Evolutionary conservation across 2,113 vertebrate species (phyloP).

Genomic region (Lepidothrix coronata): DNA sequence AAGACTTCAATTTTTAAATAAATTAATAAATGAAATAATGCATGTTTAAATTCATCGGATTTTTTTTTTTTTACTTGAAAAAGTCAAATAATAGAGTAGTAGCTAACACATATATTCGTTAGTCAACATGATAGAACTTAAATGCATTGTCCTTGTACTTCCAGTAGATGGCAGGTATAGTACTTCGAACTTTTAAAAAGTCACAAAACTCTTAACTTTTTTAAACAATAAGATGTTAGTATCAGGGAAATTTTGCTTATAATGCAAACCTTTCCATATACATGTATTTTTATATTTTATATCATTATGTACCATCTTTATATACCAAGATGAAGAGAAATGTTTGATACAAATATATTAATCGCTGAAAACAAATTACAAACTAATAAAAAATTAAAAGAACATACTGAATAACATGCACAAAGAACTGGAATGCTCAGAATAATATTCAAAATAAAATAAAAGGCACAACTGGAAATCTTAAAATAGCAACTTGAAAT

Average conservation of each 20-base stretch:
- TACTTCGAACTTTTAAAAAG: slow-evolving; percentile 60
- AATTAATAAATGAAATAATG: neutral
- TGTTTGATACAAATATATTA: neutral
- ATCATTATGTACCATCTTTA: neutral
- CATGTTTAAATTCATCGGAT: neutral
- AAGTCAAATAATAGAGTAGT: neutral
- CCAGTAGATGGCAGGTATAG: slow-evolving; percentile 82
- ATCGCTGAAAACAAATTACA: slow-evolving; percentile 20
- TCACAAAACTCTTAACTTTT: neutral
- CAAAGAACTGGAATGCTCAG: neutral
- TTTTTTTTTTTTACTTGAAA: neutral
- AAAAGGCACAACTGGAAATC: slow-evolving; percentile 26
- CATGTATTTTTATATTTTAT: slow-evolving; percentile 34
- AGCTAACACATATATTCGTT: neutral
- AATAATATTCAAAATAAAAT: neutral
- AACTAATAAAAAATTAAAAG: slow-evolving; percentile 50
- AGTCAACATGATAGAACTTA: neutral
- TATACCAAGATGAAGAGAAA: neutral
- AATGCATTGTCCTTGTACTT: slow-evolving; percentile 67
- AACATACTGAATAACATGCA: neutral
- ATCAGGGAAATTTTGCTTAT: slow-evolving; percentile 28
- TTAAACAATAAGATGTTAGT: neutral
- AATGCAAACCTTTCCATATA: slow-evolving; percentile 14
- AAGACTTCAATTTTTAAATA: neutral
- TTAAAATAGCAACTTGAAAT: slow-evolving; percentile 53